Evolutionary conservation across 2,113 vertebrate species (phyloP), one percentile per base, ranked within the genome.

Genomic region (Steatornis caripensis): DNA sequence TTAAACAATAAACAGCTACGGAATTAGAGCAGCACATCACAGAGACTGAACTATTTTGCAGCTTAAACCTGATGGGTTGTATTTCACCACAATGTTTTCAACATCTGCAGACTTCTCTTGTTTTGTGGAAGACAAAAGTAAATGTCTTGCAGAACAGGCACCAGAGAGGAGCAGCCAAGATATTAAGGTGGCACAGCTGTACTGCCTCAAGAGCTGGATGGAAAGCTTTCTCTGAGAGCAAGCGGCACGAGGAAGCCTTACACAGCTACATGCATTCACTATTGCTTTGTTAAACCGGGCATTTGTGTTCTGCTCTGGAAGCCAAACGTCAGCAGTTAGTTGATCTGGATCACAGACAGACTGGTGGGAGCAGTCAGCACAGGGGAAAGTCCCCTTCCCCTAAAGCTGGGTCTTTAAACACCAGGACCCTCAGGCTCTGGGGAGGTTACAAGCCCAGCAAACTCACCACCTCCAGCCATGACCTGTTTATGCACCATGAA

Each of bases 141-240:
- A 46, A 60, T 11, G 41, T 69, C 86, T 84, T 89, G 66, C 81
- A 91, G 86, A 85, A 65, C 61, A 95, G 91, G 75, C 70, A 93
- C 19, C n/a, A 37, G 17, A 55, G 57, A 87, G 39, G 24, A 93
- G 36, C 61, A n/a, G 82, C 61, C 57, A 82, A 85, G 83, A 88
- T 23, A 29, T 39, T 87, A 53, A 41, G 94, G n/a, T 91, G 95
- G 74, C 89, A 92, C 57, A 95, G 87, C 92, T 95, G 91, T 61
- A 68, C 12, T 87, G 69, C 69, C 61, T 94, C 64, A 75, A 65
- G 48, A 71, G 27, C 57, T 57, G 41, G 65, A 70, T 1, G 1
- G 62, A 82, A 79, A 89, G 15, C 17, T 86, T 72, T 81, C 60
- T 46, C 74, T 4, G 1, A 58, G 58, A 91, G 48, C 22, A 48